phyloP scores from a whole-genome alignment of 2,113 vertebrate genomes.

The Deroptyus accipitrinus region DNA sequence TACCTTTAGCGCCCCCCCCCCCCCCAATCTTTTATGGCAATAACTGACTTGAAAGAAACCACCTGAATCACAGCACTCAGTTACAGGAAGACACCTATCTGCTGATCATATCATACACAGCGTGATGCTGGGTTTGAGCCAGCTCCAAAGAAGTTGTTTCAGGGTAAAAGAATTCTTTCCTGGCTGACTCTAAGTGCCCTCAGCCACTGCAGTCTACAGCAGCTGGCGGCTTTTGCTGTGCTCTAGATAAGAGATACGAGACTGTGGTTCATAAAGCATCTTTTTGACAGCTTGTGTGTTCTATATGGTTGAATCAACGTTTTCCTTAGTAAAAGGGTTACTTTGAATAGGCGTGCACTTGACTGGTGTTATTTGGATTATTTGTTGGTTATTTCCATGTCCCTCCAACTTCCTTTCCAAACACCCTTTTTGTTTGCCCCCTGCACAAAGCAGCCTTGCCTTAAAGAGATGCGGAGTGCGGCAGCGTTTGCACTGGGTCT shows the following conservation, averaged over 20 bases:
- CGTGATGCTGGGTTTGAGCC: neutral
- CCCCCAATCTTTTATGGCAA: accelerated
- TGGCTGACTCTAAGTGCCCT: neutral
- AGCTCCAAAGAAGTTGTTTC: neutral
- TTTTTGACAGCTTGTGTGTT: neutral
- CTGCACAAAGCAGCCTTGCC: neutral
- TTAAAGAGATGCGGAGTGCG: neutral
- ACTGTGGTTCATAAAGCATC: neutral
- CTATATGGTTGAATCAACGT: neutral
- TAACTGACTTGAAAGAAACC: neutral
- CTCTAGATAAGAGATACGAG: neutral
- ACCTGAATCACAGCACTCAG: neutral
- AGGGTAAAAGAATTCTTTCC: neutral
- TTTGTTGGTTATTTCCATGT: neutral
- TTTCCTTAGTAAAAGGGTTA: neutral
- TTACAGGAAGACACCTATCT: neutral
- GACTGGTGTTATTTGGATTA: neutral
- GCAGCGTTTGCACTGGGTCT: neutral
- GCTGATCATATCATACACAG: neutral
- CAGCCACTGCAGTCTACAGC: neutral
- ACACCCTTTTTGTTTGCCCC: neutral
- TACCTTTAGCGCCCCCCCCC: neutral
- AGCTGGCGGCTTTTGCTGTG: neutral
- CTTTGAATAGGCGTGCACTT: neutral
- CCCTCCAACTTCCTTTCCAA: neutral